A percentile compares a stretch with the other conserved stretches of the same genome.
Conservation (phyloP, 92 coral and sea anemone genomes). For the Phenganax subtilis region DNA sequence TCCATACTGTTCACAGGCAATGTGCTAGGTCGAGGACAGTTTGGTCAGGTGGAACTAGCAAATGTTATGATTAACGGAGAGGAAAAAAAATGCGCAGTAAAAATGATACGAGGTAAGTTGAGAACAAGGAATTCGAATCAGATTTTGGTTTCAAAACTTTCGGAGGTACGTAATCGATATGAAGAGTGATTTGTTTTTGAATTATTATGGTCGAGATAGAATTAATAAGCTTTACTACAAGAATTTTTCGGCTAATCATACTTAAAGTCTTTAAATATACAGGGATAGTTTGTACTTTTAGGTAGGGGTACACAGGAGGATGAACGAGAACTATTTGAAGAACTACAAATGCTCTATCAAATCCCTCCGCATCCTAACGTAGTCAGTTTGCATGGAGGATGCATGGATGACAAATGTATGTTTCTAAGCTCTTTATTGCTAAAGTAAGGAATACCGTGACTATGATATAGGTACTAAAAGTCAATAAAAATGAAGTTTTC, state of each 20-base stretch:
- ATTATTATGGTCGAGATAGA: neutral
- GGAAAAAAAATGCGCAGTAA: conserved; percentile 21
- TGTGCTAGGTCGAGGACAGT: conserved; percentile 31
- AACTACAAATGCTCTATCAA: conserved; percentile 32
- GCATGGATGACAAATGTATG: conserved; percentile 22
- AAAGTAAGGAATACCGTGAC: no score
- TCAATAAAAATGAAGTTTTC: no score
- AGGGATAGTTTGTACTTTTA: neutral
- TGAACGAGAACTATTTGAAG: conserved; percentile 30
- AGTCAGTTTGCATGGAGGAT: conserved; percentile 23
- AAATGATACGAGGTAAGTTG: conserved; percentile 35
- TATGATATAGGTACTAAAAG: no score
- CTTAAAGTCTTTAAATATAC: no score
- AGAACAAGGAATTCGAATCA: no score
- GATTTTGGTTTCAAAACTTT: no score
- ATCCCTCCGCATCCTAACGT: conserved; percentile 30
- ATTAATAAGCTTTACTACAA: no score
- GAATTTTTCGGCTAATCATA: no score
- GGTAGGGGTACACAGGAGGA: conserved; percentile 28
- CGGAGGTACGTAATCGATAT: no score
- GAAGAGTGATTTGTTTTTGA: no score
- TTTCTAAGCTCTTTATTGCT: neutral
- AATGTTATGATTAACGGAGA: neutral
- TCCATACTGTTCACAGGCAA: conserved; percentile 10
- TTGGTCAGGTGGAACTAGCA: conserved; percentile 32